phyloP scores from a whole-genome alignment of 2,113 vertebrate species.

The Choloepus hoffmanni region DNA sequence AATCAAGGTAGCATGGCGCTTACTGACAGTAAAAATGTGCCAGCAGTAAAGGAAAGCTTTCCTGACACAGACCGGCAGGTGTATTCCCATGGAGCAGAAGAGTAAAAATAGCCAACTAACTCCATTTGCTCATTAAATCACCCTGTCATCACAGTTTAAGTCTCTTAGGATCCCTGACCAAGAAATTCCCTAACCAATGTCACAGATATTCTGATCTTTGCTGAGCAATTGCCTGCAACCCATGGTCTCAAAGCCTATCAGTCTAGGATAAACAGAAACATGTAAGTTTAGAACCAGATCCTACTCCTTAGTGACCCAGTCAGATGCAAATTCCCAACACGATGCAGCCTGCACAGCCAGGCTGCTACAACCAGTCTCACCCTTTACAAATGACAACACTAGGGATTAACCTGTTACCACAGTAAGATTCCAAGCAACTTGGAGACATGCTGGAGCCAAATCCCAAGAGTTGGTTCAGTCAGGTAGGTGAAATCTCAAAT shows the following conservation, averaged over 20 bases:
- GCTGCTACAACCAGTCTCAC: not conserved
- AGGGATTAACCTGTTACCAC: constrained; percentile 17
- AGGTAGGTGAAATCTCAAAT: not conserved
- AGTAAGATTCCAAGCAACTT: not conserved
- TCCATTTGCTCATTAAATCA: not conserved
- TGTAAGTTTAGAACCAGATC: not conserved
- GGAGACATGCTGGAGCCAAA: not conserved
- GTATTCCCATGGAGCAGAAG: not conserved
- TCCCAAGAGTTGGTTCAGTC: not conserved
- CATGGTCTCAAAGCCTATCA: not conserved
- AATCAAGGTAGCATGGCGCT: not conserved
- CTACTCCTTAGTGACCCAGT: not conserved
- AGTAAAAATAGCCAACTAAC: not conserved
- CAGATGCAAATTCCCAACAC: not conserved
- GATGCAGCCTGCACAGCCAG: not conserved
- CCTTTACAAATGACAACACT: not conserved
- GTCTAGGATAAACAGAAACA: not conserved
- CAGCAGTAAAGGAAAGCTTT: not conserved
- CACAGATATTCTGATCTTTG: not conserved
- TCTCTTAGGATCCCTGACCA: constrained; percentile 7
- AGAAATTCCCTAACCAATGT: not conserved
- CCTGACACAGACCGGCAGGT: not conserved
- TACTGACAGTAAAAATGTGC: not conserved
- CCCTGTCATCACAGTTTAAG: not conserved
- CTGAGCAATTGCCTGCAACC: not conserved